phyloP scores from a whole-genome alignment of 2,797 vertebrate species.

The Apogon hyalosoma region DNA sequence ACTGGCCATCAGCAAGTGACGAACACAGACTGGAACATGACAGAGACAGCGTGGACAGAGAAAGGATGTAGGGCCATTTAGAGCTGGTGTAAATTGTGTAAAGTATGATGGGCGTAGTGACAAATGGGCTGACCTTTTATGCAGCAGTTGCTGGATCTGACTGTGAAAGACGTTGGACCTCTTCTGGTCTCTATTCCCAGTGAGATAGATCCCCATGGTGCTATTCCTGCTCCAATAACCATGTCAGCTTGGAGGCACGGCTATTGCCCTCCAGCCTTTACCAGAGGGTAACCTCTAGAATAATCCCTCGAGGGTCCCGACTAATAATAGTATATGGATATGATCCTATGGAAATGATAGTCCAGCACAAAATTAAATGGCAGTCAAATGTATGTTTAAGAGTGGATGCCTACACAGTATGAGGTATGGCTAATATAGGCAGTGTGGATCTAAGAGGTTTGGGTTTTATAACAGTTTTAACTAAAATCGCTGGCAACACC shows the following conservation, averaged over 20 bases:
- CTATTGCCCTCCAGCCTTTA: slow-evolving; percentile 78
- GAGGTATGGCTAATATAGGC: slow-evolving; percentile 2
- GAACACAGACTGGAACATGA: slow-evolving; percentile 32
- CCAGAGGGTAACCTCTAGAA: slow-evolving; percentile 72
- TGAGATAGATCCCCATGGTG: slow-evolving; percentile 73
- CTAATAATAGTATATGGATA: slow-evolving; percentile 78
- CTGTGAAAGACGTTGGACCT: slow-evolving; percentile 57
- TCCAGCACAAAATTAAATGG: slow-evolving; percentile 75
- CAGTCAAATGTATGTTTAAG: slow-evolving; percentile 77
- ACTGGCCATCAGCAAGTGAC: slow-evolving; percentile 33
- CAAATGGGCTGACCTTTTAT: slow-evolving; percentile 74
- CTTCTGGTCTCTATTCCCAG: slow-evolving; percentile 44
- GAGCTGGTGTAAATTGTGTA: slow-evolving; percentile 70
- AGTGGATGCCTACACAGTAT: slow-evolving; percentile 34
- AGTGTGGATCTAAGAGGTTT: slow-evolving; percentile 20
- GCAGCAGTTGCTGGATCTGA: slow-evolving; percentile 58
- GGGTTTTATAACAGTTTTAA: slow-evolving; percentile 46
- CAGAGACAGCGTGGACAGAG: slow-evolving; percentile 33
- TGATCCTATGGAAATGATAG: slow-evolving; percentile 73
- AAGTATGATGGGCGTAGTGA: slow-evolving; percentile 73
- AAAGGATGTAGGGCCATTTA: slow-evolving; percentile 57
- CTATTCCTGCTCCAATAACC: slow-evolving; percentile 72
- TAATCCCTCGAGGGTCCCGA: slow-evolving; percentile 63
- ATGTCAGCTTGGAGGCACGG: slow-evolving; percentile 72
- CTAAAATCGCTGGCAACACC: slow-evolving; percentile 51